These are phyloP conservation scores for Falco rusticolus DNA, from an alignment of 2,797 vertebrate genomes.

Conservation along the genomic window DNA sequence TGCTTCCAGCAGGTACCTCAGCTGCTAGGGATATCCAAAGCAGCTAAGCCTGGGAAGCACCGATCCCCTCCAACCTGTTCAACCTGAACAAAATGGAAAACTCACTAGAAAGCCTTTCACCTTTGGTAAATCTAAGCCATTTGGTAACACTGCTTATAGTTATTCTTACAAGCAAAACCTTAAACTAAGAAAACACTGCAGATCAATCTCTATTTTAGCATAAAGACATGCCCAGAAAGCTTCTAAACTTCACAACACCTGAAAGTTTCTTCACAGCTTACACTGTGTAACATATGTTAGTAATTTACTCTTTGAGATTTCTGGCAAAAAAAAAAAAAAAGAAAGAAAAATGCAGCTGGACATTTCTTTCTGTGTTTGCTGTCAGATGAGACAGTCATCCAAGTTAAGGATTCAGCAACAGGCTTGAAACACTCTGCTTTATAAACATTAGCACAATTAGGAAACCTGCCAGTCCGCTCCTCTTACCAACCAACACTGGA, in stretches of 20 bases:
- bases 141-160: neutral
- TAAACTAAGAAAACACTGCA: neutral
- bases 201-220: neutral
- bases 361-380: neutral
- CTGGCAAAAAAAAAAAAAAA: fast-evolving
- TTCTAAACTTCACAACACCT: neutral
- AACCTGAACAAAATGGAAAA: neutral
- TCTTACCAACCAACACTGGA: neutral
- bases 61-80: neutral
- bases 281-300: neutral
- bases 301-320: neutral
- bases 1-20: neutral
- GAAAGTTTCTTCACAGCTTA: neutral
- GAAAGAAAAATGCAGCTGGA: neutral
- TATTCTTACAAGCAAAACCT: neutral
- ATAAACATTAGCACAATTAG: neutral
- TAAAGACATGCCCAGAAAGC: neutral
- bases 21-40: neutral
- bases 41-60: neutral
- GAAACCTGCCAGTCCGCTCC: neutral
- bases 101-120: neutral
- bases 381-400: neutral
- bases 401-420: neutral
- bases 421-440: neutral
- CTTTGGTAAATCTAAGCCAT: neutral